Evolutionary conservation across 1,140 invertebrate genomes (phyloP).

Genomic region (Pararge aegeria): DNA sequence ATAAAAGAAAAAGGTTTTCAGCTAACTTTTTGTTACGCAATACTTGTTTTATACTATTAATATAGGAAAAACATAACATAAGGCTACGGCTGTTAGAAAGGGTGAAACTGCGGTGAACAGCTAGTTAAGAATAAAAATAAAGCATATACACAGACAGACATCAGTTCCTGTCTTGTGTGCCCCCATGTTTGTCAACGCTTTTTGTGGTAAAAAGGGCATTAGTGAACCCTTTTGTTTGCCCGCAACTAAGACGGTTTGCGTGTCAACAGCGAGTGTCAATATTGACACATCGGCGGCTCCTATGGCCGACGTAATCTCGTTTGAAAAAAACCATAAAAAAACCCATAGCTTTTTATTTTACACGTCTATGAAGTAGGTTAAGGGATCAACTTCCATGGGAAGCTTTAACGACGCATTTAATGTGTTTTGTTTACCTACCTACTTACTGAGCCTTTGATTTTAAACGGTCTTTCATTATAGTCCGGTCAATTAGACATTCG

Average conservation of each 20-base stretch:
- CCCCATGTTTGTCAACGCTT: slow-evolving; percentile 69
- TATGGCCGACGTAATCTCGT: slow-evolving; percentile 62
- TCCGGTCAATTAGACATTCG: too few relatives aligned
- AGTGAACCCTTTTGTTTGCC: slow-evolving; percentile 72
- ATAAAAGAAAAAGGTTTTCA: too few relatives aligned
- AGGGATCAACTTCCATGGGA: slow-evolving; percentile 27
- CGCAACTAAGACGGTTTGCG: slow-evolving; percentile 70
- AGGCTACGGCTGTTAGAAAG: too few relatives aligned
- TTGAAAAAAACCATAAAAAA: slow-evolving; percentile 30
- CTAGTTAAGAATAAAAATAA: background rate
- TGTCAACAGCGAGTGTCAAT: slow-evolving; percentile 66
- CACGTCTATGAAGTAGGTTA: slow-evolving; percentile 26
- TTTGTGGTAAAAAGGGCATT: slow-evolving; percentile 77
- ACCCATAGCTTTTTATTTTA: slow-evolving; percentile 41
- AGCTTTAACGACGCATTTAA: slow-evolving; percentile 31
- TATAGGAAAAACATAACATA: too few relatives aligned
- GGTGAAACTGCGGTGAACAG: too few relatives aligned
- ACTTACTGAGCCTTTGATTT: background rate
- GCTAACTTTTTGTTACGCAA: too few relatives aligned
- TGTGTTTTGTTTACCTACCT: slow-evolving; percentile 9
- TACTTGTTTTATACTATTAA: too few relatives aligned
- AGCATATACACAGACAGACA: background rate
- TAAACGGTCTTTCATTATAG: too few relatives aligned
- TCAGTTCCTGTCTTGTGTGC: slow-evolving; percentile 35
- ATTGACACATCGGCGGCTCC: slow-evolving; percentile 65